Conservation (phyloP, 2,888 invertebrate genomes). For the Coelogynopora nodosa region DNA sequence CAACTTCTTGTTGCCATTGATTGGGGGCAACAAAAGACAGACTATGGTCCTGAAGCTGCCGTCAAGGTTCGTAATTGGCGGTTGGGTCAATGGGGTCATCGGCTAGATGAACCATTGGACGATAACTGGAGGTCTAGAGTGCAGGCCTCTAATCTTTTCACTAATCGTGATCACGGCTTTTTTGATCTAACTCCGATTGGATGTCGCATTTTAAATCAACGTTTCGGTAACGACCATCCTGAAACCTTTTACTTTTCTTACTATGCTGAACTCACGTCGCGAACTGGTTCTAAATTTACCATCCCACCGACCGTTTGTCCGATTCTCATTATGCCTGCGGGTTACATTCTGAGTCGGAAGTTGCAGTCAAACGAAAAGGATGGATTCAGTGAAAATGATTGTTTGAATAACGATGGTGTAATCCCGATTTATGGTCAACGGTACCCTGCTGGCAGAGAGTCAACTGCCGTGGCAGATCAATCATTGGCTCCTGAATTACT, state of each 20-base stretch:
- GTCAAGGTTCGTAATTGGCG: slow-evolving; percentile 35
- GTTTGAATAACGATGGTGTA: slow-evolving; percentile 44
- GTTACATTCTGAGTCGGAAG: slow-evolving; percentile 27
- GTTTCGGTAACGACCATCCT: slow-evolving; percentile 3
- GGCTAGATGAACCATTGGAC: neutral
- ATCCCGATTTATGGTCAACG: slow-evolving; percentile 40
- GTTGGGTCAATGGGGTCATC: slow-evolving; percentile 40
- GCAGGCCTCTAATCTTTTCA: slow-evolving; percentile 7
- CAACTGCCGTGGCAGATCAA: neutral
- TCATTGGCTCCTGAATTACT: neutral
- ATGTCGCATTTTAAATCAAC: neutral
- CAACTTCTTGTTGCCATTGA: slow-evolving; percentile 17
- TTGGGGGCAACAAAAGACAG: slow-evolving; percentile 1
- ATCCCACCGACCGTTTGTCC: slow-evolving; percentile 21
- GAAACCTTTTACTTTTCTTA: slow-evolving; percentile 42
- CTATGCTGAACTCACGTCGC: neutral
- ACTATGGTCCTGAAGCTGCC: neutral
- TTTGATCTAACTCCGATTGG: slow-evolving; percentile 39
- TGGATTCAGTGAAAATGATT: slow-evolving; percentile 22
- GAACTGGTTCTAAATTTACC: neutral
- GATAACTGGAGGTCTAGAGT: neutral
- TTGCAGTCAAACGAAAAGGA: neutral
- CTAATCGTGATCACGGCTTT: slow-evolving; percentile 40
- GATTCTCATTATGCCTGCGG: slow-evolving; percentile 26
- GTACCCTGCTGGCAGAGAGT: slow-evolving; percentile 35